These are phyloP conservation scores for Drosophila greeni DNA, from an alignment of 2,888 invertebrate species.

Conservation along the genomic window DNA sequence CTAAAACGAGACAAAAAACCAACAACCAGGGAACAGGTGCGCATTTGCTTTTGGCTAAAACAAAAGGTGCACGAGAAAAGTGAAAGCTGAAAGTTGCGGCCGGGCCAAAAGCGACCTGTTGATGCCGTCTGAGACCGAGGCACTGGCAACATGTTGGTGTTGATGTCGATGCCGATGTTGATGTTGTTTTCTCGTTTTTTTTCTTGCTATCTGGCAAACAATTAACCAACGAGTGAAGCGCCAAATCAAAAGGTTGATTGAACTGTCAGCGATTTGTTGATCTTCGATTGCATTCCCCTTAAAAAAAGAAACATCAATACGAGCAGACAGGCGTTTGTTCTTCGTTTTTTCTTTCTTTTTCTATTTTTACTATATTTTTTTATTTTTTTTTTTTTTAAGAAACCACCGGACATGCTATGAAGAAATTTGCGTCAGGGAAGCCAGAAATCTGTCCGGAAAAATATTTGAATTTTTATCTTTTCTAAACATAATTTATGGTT, in stretches of 20 bases:
- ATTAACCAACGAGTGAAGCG: constrained; percentile 20
- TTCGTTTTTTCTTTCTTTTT: background rate
- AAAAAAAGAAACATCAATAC: background rate
- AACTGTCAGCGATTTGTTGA: constrained; percentile 34
- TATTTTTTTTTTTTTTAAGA: background rate
- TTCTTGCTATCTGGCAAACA: constrained; percentile 25
- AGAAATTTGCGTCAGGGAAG: constrained; percentile 46
- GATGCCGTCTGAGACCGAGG: constrained; percentile 11
- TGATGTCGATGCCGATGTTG: constrained; percentile 40
- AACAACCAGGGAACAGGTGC: constrained; percentile 42
- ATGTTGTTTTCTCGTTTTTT: constrained; percentile 23
- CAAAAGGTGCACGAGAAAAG: constrained; percentile 63
- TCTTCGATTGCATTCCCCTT: constrained; percentile 30
- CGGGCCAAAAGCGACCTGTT: constrained; percentile 60
- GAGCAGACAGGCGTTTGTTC: background rate
- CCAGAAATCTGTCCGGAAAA: constrained; percentile 24
- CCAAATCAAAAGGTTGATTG: constrained; percentile 43
- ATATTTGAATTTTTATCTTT: constrained; percentile 26
- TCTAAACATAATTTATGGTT: constrained; percentile 34
- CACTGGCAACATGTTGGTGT: constrained; percentile 38
- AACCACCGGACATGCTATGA: background rate
- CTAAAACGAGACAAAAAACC: constrained; percentile 1
- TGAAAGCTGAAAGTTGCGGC: constrained; percentile 67
- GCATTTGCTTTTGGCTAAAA: constrained; percentile 50
- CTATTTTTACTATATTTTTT: background rate